Evolutionary conservation across 1,140 invertebrate species (phyloP), one percentile per base, ranked within the genome.

Genomic region (Drosophila bocki): DNA sequence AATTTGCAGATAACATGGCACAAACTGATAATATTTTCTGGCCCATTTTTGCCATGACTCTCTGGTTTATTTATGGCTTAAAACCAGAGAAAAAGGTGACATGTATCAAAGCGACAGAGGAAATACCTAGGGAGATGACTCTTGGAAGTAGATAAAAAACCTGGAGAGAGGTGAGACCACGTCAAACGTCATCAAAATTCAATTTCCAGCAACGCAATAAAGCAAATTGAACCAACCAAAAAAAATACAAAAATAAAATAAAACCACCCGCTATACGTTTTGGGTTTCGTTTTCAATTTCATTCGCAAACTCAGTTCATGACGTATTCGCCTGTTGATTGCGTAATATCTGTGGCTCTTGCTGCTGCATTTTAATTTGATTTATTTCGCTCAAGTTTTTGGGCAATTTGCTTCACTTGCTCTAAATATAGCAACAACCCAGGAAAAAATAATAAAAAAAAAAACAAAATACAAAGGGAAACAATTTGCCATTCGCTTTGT

Each of bases 241-340:
- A 29, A 13, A 26, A 33, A n/a, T 15, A 45, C 7, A 45, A 12
- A 47, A 47, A 47, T 17, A 22, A 39, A 33, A 45, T n/a, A 37
- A 26, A 17, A 22, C 58, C 60, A 51, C 65, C 61, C 45, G 15
- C 60, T 26, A 68, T 39, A n/a, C 19, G 39, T 7, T 32, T 68
- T 45, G 13, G 15, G 48, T 47, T 74, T 61, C 68, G 68, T 71
- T 72, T 72, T 72, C 65, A 58, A 37, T 72, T 72, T 74, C 19
- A 75, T 47, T 72, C 19, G 69, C 69, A 74, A 37, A 75, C 19
- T 37, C 35, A 42, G 6, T n/a, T n/a, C 37, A 63, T 80, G 82
- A 74, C 71, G 63, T 78, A 84, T 71, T 47, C 47, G 76, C 65
- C 81, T 80, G 65, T 80, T 80, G 82, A 84, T 84, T 84, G 82